Base-by-base conservation (phyloP, 2,888 invertebrate genomes). In the Parochlus steinenii region DNA sequence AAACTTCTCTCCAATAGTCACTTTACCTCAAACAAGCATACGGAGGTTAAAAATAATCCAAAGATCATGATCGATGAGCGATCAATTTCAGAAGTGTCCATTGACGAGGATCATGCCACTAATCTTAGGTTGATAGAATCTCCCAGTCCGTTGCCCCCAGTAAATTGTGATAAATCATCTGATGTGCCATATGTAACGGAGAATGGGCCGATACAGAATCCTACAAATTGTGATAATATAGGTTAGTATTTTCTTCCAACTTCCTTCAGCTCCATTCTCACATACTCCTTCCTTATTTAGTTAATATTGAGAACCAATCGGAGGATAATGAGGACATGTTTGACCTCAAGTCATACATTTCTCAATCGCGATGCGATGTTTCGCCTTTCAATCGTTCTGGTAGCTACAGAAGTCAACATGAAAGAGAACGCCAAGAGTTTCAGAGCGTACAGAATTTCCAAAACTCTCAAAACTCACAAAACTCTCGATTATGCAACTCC, bases 311-410 rank as follows among this genome's bases (percentile, higher is more conserved):
- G n/a, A n/a, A n/a, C n/a, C n/a, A n/a, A n/a, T n/a, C n/a, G n/a
- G n/a, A n/a, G n/a, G n/a, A n/a, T n/a, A n/a, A 17, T 42, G 69
- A 71, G 41, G 75, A 77, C 48, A 67, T 71, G 17, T 72, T 77
- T 39, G 77, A 77, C 47, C 71, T 77, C 26, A 65, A 75, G 44
- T 75, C 76, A 8, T 77, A 77, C 47, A 66, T 77, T 42, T 76
- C 76, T 45, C 77, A 77, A 49, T 77, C 77, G 3, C 59, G 77
- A 41, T 74, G 75, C 50, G 77, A 77, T 47, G 72, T 77, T 51
- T 67, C 73, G 8, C 71, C 73, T 3, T 77, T 77, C 45, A 71
- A 72, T 4, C 62, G 77, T 45, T 71, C 72, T 36, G 74, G 75
- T 48, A 76, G 75, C 54, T 75, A 74, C 51, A 62, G 74, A 37